A percentile compares a stretch with the other conserved stretches of the same genome.
These are phyloP conservation scores for Drosophila punjabiensis DNA, from an alignment of 1,140 invertebrate genomes.

Conservation along the genomic window DNA sequence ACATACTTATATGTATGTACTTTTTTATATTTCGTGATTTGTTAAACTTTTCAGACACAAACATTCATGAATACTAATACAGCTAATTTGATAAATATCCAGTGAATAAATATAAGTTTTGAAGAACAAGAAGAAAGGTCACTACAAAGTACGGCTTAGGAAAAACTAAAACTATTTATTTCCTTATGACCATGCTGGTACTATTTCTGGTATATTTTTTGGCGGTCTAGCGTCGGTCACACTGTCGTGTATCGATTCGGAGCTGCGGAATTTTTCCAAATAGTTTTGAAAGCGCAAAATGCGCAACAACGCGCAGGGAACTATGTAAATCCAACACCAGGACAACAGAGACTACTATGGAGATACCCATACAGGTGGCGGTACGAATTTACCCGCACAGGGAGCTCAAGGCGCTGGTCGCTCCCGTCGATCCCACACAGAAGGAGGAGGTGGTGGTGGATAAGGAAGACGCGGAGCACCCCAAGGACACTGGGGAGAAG, in stretches of 20 bases:
- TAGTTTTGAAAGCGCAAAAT: conserved; percentile 47
- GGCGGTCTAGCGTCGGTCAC: conserved; percentile 14
- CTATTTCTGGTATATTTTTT: conserved; percentile 3
- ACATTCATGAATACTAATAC: too few species aligned
- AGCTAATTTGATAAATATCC: too few species aligned
- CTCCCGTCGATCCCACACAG: neutral
- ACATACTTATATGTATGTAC: neutral
- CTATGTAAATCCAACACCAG: conserved; percentile 45
- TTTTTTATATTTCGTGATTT: too few species aligned
- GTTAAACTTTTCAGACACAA: too few species aligned
- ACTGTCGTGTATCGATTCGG: conserved; percentile 48
- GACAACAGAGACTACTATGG: conserved; percentile 78
- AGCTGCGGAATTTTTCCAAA: conserved; percentile 29
- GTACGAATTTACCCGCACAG: conserved; percentile 86
- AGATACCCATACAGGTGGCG: conserved; percentile 88
- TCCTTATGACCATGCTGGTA: neutral
- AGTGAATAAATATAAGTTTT: too few species aligned
- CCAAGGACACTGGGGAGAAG: conserved; percentile 21
- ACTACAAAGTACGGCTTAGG: neutral
- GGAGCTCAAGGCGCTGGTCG: conserved; percentile 69
- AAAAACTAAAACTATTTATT: neutral
- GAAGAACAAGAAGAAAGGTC: too few species aligned
- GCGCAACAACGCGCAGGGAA: conserved; percentile 27
- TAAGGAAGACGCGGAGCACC: conserved; percentile 8
- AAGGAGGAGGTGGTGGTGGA: neutral